Evolutionary conservation across 2,888 invertebrate genomes (phyloP), one percentile per base, ranked within the genome.

Genomic region (Arctia plantaginis): DNA sequence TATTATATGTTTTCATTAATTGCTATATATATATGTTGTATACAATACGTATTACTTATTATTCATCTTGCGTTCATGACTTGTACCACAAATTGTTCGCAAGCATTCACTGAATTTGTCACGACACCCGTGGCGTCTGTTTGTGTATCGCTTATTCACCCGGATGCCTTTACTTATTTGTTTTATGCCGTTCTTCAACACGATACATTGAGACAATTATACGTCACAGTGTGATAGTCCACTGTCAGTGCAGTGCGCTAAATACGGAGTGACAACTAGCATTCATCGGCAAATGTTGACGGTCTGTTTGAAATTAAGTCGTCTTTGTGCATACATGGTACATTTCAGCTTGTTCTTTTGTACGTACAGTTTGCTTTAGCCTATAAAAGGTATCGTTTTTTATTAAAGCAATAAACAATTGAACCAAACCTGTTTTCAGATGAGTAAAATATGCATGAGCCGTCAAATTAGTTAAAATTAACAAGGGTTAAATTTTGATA

Each of bases 121-220:
- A 84, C 82, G 89, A 90, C 91, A 89, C 91, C 91, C 90, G 88
- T 84, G 80, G 89, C 82, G 90, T 87, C 87, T 90, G 90, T 90
- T 90, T 90, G 88, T 87, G 86, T 85, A 84, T 83, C 86, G 85
- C 84, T 85, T 88, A 81, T 82, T 84, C 83, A 86, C 82, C 85
- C 87, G 85, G 88, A 86, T 84, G 77, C 82, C 86, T 85, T 88
- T 79, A 78, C 84, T 85, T 82, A 79, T 77, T 80, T 85, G 77
- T 85, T 88, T 83, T 84, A 83, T 75, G 77, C 76, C 35, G 72
- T 69, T 79, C 80, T 75, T 80, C 79, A 78, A 35, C 77, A 77
- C 59, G 69, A 75, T 77, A 74, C 66, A 68, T 71, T 77, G 76
- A 80, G 74, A 83, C 81, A 84, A 83, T 81, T 77, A 81, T 77